Evolutionary conservation across 2,797 vertebrate species (phyloP).

Genomic region (Mallotus villosus): DNA sequence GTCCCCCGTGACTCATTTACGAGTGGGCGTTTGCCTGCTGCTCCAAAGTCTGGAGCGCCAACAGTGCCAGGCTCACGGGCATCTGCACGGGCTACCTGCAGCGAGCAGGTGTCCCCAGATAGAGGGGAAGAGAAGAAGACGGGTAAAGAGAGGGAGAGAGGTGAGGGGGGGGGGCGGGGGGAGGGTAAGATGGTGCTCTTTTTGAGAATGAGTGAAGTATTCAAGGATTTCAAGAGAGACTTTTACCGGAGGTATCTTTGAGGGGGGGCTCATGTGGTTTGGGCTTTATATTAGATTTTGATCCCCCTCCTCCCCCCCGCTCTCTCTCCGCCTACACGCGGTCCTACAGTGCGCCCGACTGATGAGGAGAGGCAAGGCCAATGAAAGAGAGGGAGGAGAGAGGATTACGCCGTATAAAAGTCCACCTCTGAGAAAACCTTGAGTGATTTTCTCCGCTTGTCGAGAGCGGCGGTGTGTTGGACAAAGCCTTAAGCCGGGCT

Average conservation of each 20-base stretch:
- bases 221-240: not conserved
- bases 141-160: not conserved
- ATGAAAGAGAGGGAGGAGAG: conserved; percentile 18
- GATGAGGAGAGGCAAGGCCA: not conserved
- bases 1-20: conserved; percentile 47
- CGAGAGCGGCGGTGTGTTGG: not conserved
- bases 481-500: conserved; percentile 39
- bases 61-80: not conserved
- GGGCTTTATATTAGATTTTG: not conserved
- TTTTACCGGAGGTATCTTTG: not conserved
- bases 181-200: conserved; percentile 7
- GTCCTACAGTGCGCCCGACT: not conserved
- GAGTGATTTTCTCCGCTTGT: conserved; percentile 45
- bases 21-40: conserved; percentile 51
- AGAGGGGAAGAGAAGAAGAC: too few species aligned
- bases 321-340: not conserved
- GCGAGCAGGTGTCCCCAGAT: not conserved
- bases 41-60: conserved; percentile 42
- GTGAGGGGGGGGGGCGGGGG: not conserved
- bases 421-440: not conserved
- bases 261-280: not conserved
- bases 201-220: not conserved
- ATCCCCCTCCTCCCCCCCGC: not conserved
- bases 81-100: not conserved
- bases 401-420: conserved; percentile 39